These are phyloP conservation scores for Eubasilissa splendida DNA, from an alignment of 2,888 invertebrate species.

Conservation along the genomic window DNA sequence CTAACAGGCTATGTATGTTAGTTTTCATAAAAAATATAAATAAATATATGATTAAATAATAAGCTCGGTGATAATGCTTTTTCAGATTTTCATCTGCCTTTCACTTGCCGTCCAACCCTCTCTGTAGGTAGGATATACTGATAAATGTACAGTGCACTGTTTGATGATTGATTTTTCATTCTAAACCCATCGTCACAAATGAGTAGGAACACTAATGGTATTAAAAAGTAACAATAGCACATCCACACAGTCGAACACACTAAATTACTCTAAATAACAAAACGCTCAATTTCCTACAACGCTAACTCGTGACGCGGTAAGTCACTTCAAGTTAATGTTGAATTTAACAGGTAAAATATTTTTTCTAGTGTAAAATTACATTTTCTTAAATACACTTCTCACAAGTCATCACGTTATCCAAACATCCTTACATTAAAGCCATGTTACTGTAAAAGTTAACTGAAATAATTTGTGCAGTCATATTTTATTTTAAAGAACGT, in stretches of 20 bases:
- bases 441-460: conserved; percentile 4
- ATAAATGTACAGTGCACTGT: no score
- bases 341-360: neutral
- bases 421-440: conserved; percentile 17
- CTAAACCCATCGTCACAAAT: conserved; percentile 25
- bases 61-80: no score
- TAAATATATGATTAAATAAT: no score
- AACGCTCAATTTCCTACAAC: conserved; percentile 20
- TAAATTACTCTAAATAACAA: neutral
- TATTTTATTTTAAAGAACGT: neutral
- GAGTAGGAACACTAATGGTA: conserved; percentile 35
- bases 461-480: conserved; percentile 6
- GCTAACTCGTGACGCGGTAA: neutral
- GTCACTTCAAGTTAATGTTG: neutral
- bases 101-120: no score
- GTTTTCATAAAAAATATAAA: no score
- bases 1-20: no score
- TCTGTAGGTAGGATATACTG: no score
- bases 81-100: no score
- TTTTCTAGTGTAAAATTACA: neutral
- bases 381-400: neutral
- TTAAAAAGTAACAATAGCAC: conserved; percentile 21
- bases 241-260: conserved; percentile 14
- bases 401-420: neutral
- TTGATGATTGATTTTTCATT: conserved; percentile 7